Percentiles rank a stretch among this genome's conserved stretches.
Evolutionary conservation across 2,113 vertebrate species (phyloP).

Genomic region (Microcebus murinus): DNA sequence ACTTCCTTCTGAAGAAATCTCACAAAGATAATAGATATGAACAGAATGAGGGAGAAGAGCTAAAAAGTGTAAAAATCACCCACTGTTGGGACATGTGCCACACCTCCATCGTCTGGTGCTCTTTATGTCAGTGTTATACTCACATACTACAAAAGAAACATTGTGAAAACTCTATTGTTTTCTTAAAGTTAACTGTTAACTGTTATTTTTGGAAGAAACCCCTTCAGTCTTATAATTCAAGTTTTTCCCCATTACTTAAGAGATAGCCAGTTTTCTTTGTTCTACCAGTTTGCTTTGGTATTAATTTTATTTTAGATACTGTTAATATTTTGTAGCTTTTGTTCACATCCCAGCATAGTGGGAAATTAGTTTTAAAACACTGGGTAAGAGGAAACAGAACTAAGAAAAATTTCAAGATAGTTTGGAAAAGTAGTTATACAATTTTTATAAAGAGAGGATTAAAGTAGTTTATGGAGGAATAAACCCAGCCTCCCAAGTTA

Average conservation of each 20-base stretch:
- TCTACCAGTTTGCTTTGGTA: background rate
- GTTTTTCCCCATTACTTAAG: background rate
- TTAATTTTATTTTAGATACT: background rate
- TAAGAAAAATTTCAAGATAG: background rate
- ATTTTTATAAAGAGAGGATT: background rate
- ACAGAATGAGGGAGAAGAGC: background rate
- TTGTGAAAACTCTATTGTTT: background rate
- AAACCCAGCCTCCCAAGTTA: no score
- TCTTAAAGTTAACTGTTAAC: slow-evolving; percentile 4
- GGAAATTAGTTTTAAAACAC: slow-evolving; percentile 1
- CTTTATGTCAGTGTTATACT: background rate
- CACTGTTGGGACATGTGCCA: background rate
- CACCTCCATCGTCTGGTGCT: background rate
- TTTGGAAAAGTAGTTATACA: background rate
- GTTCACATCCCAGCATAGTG: background rate
- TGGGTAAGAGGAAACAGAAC: background rate
- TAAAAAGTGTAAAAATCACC: background rate
- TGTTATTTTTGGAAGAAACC: slow-evolving; percentile 8
- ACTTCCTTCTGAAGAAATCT: background rate
- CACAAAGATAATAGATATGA: background rate
- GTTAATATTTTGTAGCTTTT: background rate
- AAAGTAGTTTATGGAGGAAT: background rate
- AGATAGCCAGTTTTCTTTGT: background rate
- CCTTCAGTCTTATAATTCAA: background rate
- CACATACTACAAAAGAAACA: background rate